Percentiles rank a stretch among this genome's conserved stretches.
These are phyloP conservation scores for Pedicia rivosa DNA, from an alignment of 2,888 invertebrate species.

Conservation along the genomic window DNA sequence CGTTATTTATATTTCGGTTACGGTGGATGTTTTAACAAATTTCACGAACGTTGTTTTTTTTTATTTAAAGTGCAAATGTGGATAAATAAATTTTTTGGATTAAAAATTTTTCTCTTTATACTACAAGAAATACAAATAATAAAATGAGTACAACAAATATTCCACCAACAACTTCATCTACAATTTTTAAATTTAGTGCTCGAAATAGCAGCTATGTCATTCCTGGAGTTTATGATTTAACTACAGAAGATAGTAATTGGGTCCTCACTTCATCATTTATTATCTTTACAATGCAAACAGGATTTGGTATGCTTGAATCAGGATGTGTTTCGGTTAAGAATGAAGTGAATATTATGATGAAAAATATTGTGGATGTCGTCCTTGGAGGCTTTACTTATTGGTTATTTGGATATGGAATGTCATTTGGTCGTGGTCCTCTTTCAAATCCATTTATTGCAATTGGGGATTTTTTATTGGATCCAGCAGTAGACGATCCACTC, in stretches of 20 bases:
- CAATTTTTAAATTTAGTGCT: constrained; percentile 21
- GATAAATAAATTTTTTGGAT: too few relatives aligned
- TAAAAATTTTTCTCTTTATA: too few relatives aligned
- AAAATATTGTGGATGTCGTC: constrained; percentile 85
- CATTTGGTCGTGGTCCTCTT: constrained; percentile 59
- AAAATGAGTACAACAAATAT: too few relatives aligned
- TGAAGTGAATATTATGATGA: constrained; percentile 96
- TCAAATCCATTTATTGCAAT: constrained; percentile 69
- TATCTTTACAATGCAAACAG: constrained; percentile 89
- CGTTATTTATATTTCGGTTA: too few relatives aligned
- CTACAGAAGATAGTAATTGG: constrained; percentile 74
- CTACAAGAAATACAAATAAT: too few relatives aligned
- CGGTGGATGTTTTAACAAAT: too few relatives aligned
- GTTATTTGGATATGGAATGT: constrained; percentile 86
- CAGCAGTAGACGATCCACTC: constrained; percentile 48
- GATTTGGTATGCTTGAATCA: constrained; percentile 87
- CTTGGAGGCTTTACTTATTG: constrained; percentile 82
- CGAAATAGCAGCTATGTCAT: constrained; percentile 30
- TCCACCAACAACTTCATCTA: too few relatives aligned
- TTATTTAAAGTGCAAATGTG: too few relatives aligned
- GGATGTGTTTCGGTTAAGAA: constrained; percentile 87
- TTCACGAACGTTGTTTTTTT: too few relatives aligned
- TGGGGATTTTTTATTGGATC: constrained; percentile 71
- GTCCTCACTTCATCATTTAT: constrained; percentile 78
- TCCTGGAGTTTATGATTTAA: constrained; percentile 46